phyloP scores from a whole-genome alignment of 92 coral and sea anemone genomes.

The Phenganax subtilis region DNA sequence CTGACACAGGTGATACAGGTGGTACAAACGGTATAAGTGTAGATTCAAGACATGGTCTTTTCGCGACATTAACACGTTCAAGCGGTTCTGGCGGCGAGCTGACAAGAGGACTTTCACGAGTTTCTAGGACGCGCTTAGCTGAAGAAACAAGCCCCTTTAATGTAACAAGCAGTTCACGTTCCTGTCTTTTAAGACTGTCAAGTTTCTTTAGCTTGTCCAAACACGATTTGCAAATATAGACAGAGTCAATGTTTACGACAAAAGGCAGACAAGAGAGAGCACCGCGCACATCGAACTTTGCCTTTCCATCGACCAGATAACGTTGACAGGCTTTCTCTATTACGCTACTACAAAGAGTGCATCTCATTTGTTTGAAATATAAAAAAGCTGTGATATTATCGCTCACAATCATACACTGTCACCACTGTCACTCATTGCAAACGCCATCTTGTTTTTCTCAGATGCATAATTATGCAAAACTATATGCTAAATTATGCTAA shows the following conservation, averaged over 20 bases:
- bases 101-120: background rate
- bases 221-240: constrained; percentile 15
- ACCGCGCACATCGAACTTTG: constrained; percentile 7
- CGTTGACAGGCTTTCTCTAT: constrained; percentile 4
- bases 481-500: too few relatives aligned
- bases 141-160: background rate
- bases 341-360: constrained; percentile 5
- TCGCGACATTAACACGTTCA: constrained; percentile 6
- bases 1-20: constrained; percentile 2
- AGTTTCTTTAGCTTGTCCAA: constrained; percentile 23
- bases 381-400: background rate
- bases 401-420: background rate
- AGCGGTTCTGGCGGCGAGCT: constrained; percentile 7
- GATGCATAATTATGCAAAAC: too few relatives aligned
- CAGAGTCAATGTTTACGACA: background rate
- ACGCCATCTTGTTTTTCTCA: constrained; percentile 2
- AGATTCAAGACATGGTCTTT: background rate
- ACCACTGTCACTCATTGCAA: background rate
- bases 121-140: background rate
- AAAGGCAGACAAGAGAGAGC: background rate
- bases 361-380: background rate
- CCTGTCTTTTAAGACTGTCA: constrained; percentile 16
- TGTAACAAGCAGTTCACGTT: constrained; percentile 2
- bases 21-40: constrained; percentile 8
- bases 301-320: constrained; percentile 16